Evolutionary conservation across 1,140 invertebrate species (phyloP).

Genomic region (Bicyclus anynana): DNA sequence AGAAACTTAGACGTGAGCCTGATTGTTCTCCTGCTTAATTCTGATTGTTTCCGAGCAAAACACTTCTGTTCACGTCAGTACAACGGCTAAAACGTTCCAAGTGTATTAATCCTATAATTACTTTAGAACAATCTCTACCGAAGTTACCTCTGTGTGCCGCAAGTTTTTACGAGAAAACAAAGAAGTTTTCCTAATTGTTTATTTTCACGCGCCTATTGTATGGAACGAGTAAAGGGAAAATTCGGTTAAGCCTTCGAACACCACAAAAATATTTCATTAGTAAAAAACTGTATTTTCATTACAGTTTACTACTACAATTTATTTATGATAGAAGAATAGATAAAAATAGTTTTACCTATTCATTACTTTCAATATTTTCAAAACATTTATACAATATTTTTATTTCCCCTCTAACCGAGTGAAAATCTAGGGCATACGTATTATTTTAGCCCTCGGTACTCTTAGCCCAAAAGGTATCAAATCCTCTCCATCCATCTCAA

Average conservation of each 20-base stretch:
- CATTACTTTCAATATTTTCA: too few species aligned
- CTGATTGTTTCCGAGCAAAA: conserved; percentile 72
- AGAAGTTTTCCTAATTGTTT: conserved; percentile 52
- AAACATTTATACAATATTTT: too few species aligned
- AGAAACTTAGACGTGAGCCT: conserved; percentile 73
- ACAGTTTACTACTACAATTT: too few species aligned
- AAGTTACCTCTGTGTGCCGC: conserved; percentile 54
- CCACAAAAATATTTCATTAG: not conserved
- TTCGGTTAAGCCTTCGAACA: not conserved
- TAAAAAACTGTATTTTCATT: not conserved
- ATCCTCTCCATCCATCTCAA: too few species aligned
- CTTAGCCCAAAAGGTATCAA: too few species aligned
- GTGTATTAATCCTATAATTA: conserved; percentile 75
- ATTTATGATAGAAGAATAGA: too few species aligned
- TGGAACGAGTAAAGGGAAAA: not conserved
- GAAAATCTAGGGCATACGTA: too few species aligned
- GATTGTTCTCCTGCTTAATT: conserved; percentile 73
- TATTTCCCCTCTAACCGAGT: too few species aligned
- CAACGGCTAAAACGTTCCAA: conserved; percentile 53
- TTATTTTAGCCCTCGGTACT: too few species aligned
- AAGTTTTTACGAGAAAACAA: conserved; percentile 62
- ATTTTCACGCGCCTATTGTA: conserved; percentile 41
- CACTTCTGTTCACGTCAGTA: conserved; percentile 64
- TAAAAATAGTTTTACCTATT: too few species aligned
- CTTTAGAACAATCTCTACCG: conserved; percentile 71